Evolutionary conservation across 2,888 invertebrate species (phyloP).

Genomic region (Lepidochrysops patricia): DNA sequence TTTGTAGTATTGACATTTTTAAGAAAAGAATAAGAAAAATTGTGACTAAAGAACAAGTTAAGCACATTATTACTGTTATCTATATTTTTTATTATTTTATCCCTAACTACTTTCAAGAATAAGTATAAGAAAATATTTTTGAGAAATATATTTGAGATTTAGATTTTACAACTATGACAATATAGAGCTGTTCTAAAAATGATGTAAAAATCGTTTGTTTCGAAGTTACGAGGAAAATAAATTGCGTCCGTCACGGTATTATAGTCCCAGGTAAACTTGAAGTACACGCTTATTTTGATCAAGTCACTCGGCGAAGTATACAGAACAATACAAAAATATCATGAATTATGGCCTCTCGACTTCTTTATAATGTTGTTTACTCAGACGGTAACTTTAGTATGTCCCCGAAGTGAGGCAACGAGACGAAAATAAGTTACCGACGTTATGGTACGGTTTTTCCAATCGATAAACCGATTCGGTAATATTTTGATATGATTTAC

Average conservation of each 20-base stretch:
- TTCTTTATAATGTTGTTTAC: constrained; percentile 46
- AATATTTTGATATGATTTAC: constrained; percentile 7
- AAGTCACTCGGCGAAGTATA: constrained; percentile 18
- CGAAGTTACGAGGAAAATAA: neutral
- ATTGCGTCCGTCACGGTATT: neutral
- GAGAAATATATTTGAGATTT: neutral
- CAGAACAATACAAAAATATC: constrained; percentile 27
- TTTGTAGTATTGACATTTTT: no score
- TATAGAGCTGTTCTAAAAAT: neutral
- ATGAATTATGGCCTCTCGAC: constrained; percentile 24
- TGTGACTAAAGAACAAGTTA: no score
- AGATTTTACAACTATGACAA: neutral
- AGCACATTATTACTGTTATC: no score
- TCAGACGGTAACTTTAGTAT: constrained; percentile 36
- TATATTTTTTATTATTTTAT: no score
- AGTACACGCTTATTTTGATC: constrained; percentile 14
- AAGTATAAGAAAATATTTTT: neutral
- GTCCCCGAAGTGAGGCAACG: constrained; percentile 34
- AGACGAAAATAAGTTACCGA: constrained; percentile 37
- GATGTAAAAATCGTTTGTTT: neutral
- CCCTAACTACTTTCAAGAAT: neutral
- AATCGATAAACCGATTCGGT: neutral
- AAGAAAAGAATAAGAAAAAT: no score
- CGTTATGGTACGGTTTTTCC: constrained; percentile 23
- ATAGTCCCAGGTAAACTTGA: constrained; percentile 13